Conservation (phyloP, 2,113 vertebrate species). For the Merops nubicus region DNA sequence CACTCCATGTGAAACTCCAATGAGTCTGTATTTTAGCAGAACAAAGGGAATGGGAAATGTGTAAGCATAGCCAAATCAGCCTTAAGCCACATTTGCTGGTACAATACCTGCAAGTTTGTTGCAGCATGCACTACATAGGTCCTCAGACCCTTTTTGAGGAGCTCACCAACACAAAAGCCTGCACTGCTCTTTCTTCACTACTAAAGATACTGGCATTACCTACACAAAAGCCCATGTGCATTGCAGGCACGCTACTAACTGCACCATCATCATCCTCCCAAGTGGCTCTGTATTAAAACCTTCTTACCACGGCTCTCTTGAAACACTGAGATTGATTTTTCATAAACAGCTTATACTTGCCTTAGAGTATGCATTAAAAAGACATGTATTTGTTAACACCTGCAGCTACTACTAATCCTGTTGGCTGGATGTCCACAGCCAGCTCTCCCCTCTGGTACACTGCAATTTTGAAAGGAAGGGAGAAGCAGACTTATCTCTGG, state of each 20-base stretch:
- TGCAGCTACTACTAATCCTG: slow-evolving; percentile 5
- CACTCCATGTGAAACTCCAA: neutral
- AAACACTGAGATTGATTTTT: neutral
- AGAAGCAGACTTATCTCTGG: slow-evolving; percentile 62
- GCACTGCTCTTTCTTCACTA: neutral
- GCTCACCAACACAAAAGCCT: neutral
- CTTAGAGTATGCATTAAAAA: neutral
- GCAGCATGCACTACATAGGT: neutral
- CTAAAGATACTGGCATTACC: neutral
- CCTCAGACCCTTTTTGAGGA: neutral
- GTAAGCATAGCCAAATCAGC: neutral
- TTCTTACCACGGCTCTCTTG: neutral
- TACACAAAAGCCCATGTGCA: neutral
- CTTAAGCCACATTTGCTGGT: neutral
- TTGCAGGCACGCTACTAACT: neutral
- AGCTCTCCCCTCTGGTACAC: neutral
- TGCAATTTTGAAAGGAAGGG: slow-evolving; percentile 9
- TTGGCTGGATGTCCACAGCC: neutral
- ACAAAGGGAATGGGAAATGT: neutral
- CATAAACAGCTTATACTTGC: neutral
- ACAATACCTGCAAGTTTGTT: neutral
- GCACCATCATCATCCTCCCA: neutral
- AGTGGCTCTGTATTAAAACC: neutral
- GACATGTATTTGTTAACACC: slow-evolving; percentile 5
- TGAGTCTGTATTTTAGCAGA: neutral